Evolutionary conservation across 1,140 invertebrate species (phyloP).

Genomic region (Trichonephila clavipes): DNA sequence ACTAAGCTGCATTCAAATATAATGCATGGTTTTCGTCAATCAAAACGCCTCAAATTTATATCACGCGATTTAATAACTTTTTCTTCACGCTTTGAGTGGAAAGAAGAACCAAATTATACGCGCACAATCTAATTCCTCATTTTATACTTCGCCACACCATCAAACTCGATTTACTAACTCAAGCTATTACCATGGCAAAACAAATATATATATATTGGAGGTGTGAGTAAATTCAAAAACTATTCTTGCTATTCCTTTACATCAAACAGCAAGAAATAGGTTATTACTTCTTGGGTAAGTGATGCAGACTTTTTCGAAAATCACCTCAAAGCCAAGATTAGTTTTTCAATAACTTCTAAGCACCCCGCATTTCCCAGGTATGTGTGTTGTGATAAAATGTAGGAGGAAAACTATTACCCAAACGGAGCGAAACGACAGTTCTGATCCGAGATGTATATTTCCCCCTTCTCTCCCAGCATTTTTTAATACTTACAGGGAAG

Average conservation of each 20-base stretch:
- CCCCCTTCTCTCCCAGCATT: not conserved
- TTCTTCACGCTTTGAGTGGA: not conserved
- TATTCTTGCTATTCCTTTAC: slow-evolving; percentile 8
- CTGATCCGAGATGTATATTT: not conserved
- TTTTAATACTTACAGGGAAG: not conserved
- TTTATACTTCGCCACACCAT: slow-evolving; percentile 33
- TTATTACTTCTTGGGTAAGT: slow-evolving; percentile 55
- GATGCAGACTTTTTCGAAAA: slow-evolving; percentile 57
- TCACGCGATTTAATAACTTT: not conserved
- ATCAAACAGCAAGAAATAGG: not conserved
- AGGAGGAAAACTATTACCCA: slow-evolving; percentile 52
- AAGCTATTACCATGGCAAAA: slow-evolving; percentile 32
- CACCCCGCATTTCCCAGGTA: not conserved
- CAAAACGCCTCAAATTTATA: not conserved
- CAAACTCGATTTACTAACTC: slow-evolving; percentile 35
- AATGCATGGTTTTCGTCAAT: not conserved
- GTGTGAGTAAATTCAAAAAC: slow-evolving; percentile 35
- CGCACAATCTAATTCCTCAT: slow-evolving; percentile 25
- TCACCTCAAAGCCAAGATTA: slow-evolving; percentile 68
- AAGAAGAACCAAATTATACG: slow-evolving; percentile 9
- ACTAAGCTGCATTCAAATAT: not conserved
- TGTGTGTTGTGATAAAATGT: slow-evolving; percentile 8
- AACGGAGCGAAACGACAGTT: slow-evolving; percentile 20
- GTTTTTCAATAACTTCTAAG: slow-evolving; percentile 64
- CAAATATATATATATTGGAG: not conserved